Evolutionary conservation across 2,113 vertebrate species (phyloP).

Genomic region (Bubalus kerabau): DNA sequence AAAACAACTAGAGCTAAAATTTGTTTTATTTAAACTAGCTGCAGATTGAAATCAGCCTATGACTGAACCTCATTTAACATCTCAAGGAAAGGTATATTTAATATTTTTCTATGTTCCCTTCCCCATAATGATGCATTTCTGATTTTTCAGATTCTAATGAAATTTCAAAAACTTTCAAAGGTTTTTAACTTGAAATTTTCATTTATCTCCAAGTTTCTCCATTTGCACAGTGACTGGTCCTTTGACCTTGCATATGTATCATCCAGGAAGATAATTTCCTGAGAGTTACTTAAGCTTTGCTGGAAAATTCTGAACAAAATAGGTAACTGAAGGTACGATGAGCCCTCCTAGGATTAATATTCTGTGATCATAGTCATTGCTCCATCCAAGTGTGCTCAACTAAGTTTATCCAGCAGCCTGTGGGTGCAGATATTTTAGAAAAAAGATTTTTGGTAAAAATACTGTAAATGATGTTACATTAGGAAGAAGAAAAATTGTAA

Average conservation of each 20-base stretch:
- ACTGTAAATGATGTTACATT: not conserved
- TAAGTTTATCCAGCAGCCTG: not conserved
- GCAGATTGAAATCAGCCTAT: not conserved
- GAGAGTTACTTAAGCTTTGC: not conserved
- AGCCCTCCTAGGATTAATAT: not conserved
- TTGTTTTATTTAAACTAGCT: not conserved
- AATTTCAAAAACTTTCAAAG: not conserved
- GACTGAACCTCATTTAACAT: not conserved
- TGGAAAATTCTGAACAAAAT: not conserved
- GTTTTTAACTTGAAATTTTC: conserved; percentile 17
- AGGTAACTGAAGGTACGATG: not conserved
- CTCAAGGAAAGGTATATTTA: not conserved
- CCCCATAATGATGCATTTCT: not conserved
- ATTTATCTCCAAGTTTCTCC: not conserved
- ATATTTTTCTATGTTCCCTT: not conserved
- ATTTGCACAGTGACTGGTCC: not conserved
- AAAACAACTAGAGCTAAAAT: not conserved
- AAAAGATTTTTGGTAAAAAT: not conserved
- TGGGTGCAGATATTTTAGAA: not conserved
- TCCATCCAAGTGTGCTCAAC: not conserved
- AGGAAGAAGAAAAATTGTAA: not conserved
- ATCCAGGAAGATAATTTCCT: not conserved
- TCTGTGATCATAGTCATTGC: not conserved
- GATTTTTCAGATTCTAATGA: not conserved
- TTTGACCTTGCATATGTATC: not conserved